phyloP scores from a whole-genome alignment of 2,888 invertebrate genomes.

The Scaptomyza reducta region DNA sequence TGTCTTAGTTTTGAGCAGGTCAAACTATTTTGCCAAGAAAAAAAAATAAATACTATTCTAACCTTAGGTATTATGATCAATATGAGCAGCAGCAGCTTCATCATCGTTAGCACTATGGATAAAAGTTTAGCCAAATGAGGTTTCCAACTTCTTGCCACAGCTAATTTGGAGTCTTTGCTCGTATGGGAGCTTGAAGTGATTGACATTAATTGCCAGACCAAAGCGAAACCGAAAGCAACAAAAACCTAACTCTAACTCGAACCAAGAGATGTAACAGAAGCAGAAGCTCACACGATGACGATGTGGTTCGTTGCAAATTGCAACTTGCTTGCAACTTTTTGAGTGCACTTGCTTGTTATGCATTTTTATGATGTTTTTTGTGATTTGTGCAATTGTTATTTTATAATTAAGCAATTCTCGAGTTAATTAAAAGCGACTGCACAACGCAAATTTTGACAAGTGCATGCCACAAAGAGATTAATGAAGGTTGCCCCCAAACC shows the following conservation, averaged over 20 bases:
- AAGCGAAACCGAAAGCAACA: conserved; percentile 21
- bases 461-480: conserved; percentile 52
- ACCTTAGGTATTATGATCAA: conserved; percentile 16
- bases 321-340: conserved; percentile 17
- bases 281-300: conserved; percentile 23
- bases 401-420: conserved; percentile 65
- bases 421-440: conserved; percentile 63
- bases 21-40: conserved; percentile 1
- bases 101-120: conserved; percentile 13
- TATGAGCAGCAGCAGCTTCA: conserved; percentile 21
- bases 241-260: conserved; percentile 11
- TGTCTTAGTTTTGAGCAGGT: conserved; percentile 26
- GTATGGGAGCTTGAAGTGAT: conserved; percentile 55
- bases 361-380: conserved; percentile 19
- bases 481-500: conserved; percentile 62
- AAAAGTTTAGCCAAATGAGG: conserved; percentile 13
- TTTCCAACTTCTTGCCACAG: conserved; percentile 17
- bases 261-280: conserved; percentile 6
- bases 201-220: conserved; percentile 74
- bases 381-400: conserved; percentile 47
- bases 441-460: conserved; percentile 56
- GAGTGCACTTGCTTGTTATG: conserved; percentile 54
- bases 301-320: conserved; percentile 19
- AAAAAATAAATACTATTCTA: conserved; percentile 23
- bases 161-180: conserved; percentile 30